A percentile compares a stretch with the other conserved stretches of the same genome.
Conservation (phyloP, 2,113 vertebrate species). For the Xenopus tropicalis region UCB_Xtro_10.0 CM004443.2:30760501-30761000, state of each 20-base stretch:
- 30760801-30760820: conserved; percentile 80
- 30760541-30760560: neutral
- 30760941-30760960: conserved; percentile 35
- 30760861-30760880: conserved; percentile 74
- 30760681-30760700: conserved; percentile 46
- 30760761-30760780: conserved; percentile 68
- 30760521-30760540: neutral
- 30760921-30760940: conserved; percentile 51
- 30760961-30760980: conserved; percentile 20
- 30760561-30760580: conserved; percentile 15
- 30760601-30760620: conserved; percentile 34
- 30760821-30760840: conserved; percentile 80
- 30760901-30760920: conserved; percentile 57
- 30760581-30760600: conserved; percentile 27
- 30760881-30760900: conserved; percentile 66
- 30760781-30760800: conserved; percentile 72
- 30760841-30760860: conserved; percentile 75
- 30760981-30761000: conserved; percentile 12
- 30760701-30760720: conserved; percentile 26
- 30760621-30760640: conserved; percentile 22
- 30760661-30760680: conserved; percentile 27
- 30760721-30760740: conserved; percentile 53
- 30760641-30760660: conserved; percentile 31
- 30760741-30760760: conserved; percentile 71
- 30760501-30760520: neutral